These are phyloP conservation scores for Leptinotarsa texana DNA, from an alignment of 1,140 invertebrate species.

Conservation along the genomic window DNA sequence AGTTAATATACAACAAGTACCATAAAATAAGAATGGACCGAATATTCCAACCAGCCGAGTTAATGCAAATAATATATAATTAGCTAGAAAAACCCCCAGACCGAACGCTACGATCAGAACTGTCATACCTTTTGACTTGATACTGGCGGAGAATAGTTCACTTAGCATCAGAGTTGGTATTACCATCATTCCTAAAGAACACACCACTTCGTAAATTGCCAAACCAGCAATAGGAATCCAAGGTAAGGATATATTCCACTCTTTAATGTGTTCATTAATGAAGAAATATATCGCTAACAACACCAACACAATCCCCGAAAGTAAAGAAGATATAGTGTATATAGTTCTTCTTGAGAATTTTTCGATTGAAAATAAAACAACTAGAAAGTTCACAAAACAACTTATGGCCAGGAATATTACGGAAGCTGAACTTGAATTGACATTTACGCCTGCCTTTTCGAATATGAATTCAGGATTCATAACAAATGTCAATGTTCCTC, in stretches of 20 bases:
- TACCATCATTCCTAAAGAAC: slow-evolving; percentile 43
- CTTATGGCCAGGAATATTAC: background rate
- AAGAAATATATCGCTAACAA: slow-evolving; percentile 59
- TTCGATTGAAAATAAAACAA: slow-evolving; percentile 9
- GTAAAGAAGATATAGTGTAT: slow-evolving; percentile 32
- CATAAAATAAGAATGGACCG: slow-evolving; percentile 82
- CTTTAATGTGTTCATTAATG: slow-evolving; percentile 28
- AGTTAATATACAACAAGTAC: slow-evolving; percentile 71
- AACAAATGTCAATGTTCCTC: slow-evolving; percentile 40
- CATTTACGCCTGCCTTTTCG: slow-evolving; percentile 29
- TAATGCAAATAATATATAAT: slow-evolving; percentile 52
- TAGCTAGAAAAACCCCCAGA: slow-evolving; percentile 48
- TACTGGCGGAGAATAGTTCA: slow-evolving; percentile 48
- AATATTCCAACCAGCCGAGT: slow-evolving; percentile 64
- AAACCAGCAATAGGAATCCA: slow-evolving; percentile 46
- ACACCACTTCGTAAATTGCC: slow-evolving; percentile 39
- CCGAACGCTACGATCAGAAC: slow-evolving; percentile 37
- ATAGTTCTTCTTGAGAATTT: slow-evolving; percentile 32
- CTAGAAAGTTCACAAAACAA: background rate
- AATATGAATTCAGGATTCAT: slow-evolving; percentile 45
- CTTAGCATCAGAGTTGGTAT: slow-evolving; percentile 47
- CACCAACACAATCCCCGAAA: slow-evolving; percentile 38
- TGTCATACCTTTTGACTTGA: slow-evolving; percentile 44
- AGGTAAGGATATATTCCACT: slow-evolving; percentile 42
- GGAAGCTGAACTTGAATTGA: background rate